Evolutionary conservation across 2,113 vertebrate species (phyloP), one percentile per base, ranked within the genome.

Genomic region (Felis chaus): DNA sequence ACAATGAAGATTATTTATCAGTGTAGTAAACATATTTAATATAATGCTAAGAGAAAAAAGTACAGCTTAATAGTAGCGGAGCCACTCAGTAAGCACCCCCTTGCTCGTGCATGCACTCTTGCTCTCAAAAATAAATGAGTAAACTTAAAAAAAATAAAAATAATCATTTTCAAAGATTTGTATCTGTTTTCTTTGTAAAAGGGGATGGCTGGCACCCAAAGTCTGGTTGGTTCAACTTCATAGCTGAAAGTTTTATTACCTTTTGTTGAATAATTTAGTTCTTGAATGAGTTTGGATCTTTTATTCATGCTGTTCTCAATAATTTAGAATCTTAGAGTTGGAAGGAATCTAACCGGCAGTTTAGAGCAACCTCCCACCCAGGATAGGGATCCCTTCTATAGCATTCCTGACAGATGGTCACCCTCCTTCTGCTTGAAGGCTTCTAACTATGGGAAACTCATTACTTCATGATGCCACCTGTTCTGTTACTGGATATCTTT

Each of bases 191-290:
- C n/a, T 48, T 93, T 87, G 9, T 82, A 65, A 96, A 97, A 61
- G 61, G 25, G 41, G 3, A 91, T 63, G 23, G 14, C 29, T 92
- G 41, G 29, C 74, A 71, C 4, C 45, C 79, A 68, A 96, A 87
- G 82, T 76, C 95, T 93, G 74, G 86, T 33, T 53, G 78, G 36
- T 82, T 90, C 74, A 71, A 55, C 89, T 83, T 87, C 33, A 80
- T 84, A 95, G 48, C 63, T 80, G 41, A 93, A 97, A 96, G 66
- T 89, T 91, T 41, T 95, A 48, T 93, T 95, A 92, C 73, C 69
- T 93, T 97, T 89, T 89, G 94, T 90, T 96, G 90, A 97, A 98
- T 98, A 96, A 97, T 97, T 98, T 94, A 97, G 86, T 66, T 95
- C 36, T 92, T 90, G 96, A 96, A 80, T 91, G 92, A 16, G 82